Conservation (phyloP, 2,113 vertebrate species). For the Vimba vimba region DNA sequence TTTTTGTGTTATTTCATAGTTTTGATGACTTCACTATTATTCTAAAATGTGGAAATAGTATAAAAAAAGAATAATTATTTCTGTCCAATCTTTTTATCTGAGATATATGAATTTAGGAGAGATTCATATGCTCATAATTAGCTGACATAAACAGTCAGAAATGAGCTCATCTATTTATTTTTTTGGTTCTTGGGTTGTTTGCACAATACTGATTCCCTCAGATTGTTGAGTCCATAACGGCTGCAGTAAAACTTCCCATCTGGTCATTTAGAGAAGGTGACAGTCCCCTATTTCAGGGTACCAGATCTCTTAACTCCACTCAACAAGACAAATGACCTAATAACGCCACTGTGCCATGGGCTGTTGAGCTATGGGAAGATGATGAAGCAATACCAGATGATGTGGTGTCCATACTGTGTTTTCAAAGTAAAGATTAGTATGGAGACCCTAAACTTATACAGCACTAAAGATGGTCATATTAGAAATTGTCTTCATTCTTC, state of each 20-base stretch:
- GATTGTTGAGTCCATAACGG: background rate
- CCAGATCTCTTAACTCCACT: background rate
- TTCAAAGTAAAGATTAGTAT: background rate
- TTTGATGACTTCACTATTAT: background rate
- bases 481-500: background rate
- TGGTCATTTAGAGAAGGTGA: slow-evolving; percentile 18
- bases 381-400: slow-evolving; percentile 54
- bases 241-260: slow-evolving; percentile 14
- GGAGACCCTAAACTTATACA: background rate
- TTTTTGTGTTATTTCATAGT: slow-evolving; percentile 2
- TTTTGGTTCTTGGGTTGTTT: background rate
- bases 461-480: background rate
- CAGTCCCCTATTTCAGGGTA: background rate
- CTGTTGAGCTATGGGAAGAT: slow-evolving; percentile 1
- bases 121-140: background rate
- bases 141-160: background rate
- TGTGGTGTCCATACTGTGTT: slow-evolving; percentile 10
- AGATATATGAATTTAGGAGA: background rate
- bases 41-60: background rate
- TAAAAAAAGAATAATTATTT: background rate
- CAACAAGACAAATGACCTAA: slow-evolving; percentile 56
- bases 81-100: background rate
- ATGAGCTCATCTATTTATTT: background rate
- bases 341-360: slow-evolving; percentile 52
- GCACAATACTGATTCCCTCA: background rate